A percentile compares a stretch with the other conserved stretches of the same genome.
Evolutionary conservation across 2,113 vertebrate genomes (phyloP).

Genomic region (Gallinago paraguaiae): DNA sequence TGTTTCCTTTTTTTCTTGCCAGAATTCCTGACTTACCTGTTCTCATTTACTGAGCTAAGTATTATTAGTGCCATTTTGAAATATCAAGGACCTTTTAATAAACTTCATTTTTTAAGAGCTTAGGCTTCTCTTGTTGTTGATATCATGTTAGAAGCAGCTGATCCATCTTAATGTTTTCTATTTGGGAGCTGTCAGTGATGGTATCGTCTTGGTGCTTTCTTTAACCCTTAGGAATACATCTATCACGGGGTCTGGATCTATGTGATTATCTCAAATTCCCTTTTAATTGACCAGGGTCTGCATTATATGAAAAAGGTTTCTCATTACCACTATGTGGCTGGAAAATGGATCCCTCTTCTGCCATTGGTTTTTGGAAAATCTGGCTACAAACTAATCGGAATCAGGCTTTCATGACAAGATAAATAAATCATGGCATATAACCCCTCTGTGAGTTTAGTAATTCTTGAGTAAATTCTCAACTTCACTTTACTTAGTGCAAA

Average conservation of each 20-base stretch:
- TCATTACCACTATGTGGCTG: not conserved
- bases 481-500: not conserved
- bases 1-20: not conserved
- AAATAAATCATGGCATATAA: not conserved
- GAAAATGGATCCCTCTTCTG: not conserved
- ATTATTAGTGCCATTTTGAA: not conserved
- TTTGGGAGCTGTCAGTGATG: not conserved
- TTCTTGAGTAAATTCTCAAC: not conserved
- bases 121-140: not conserved
- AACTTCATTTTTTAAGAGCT: not conserved
- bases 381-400: not conserved
- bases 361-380: not conserved
- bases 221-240: not conserved
- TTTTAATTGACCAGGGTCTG: not conserved
- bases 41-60: not conserved
- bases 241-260: not conserved
- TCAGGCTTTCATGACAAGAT: not conserved
- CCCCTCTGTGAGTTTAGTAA: not conserved
- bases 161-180: not conserved
- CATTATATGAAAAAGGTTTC: not conserved
- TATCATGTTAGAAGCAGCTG: not conserved
- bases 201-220: not conserved
- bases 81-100: not conserved
- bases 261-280: not conserved
- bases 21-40: not conserved